Percentiles rank a stretch among this genome's conserved stretches.
These are phyloP conservation scores for Tychaedon coryphoeus DNA, from an alignment of 2,113 vertebrate genomes.

Conservation along the genomic window DNA sequence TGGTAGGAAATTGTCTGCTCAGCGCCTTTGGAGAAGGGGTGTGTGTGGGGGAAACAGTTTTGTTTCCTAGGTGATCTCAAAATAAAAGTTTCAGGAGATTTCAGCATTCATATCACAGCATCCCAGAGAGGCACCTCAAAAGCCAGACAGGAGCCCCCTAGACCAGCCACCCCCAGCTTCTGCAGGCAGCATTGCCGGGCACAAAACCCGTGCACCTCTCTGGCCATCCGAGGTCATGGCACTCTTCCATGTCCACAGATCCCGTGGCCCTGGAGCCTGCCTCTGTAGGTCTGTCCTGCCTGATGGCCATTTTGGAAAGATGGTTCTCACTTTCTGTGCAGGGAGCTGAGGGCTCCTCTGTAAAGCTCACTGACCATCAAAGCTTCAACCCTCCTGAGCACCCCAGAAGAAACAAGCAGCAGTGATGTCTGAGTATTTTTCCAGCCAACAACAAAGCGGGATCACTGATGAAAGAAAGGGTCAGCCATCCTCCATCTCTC, in stretches of 20 bases:
- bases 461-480: not conserved
- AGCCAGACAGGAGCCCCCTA: not conserved
- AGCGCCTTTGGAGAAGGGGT: not conserved
- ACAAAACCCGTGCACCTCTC: not conserved
- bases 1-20: conserved; percentile 16
- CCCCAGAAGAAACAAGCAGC: not conserved
- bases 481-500: not conserved
- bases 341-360: not conserved
- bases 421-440: not conserved
- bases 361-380: not conserved
- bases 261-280: not conserved
- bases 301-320: not conserved
- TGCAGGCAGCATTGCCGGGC: accelerated
- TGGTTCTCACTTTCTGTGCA: not conserved
- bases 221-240: not conserved
- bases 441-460: not conserved
- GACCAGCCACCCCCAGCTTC: not conserved
- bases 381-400: not conserved
- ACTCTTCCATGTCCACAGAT: not conserved
- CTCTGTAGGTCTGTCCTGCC: not conserved
- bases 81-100: not conserved
- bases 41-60: not conserved
- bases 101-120: not conserved
- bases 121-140: not conserved
- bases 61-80: conserved; percentile 47